Base-by-base conservation (phyloP, 2,888 invertebrate genomes). In the Drosophila planitibia region DNA sequence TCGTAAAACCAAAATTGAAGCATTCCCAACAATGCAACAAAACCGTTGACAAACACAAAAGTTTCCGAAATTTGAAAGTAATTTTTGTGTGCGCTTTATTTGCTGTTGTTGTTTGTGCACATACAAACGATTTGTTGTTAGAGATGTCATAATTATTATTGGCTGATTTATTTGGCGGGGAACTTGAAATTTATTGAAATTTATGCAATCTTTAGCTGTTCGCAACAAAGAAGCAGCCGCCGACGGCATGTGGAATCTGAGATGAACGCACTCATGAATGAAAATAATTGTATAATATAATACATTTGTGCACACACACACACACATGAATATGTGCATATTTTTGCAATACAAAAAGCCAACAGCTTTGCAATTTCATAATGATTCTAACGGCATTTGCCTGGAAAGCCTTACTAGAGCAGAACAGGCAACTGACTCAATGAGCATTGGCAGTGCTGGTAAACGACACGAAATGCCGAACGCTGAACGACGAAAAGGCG, bases 331-430 rank as follows among this genome's bases (percentile, higher is more conserved):
- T 59, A 44, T 80, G 77, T 59, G 32, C 30, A 72, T 73, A 60
- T 59, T 72, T 73, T 62, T 74, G 62, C 75, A 74, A 74, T 74
- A 63, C 44, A 64, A 51, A 60, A n/a, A 33, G 49, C 53, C 74
- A 52, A 59, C 55, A 58, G 70, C 55, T 70, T 62, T 70, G 85
- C 83, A 82, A 70, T 85, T 85, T 85, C 83, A 70, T 89, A 87
- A 89, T 89, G 74, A 85, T 80, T 83, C 88, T 85, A 85, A 85
- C 85, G 90, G 89, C 70, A 44, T 57, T 66, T 62, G 58, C 55
- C 51, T 32, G 66, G 66, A 58, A 47, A 32, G 60, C 73, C 66
- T 90, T 85, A 85, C 81, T 85, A 90, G 85, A 85, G 85, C 85
- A 89, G 75, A 83, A 90, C 90, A 79, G 51, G 32, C 41, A 33